These are phyloP conservation scores for Drosophila baimaii DNA, from an alignment of 1,140 invertebrate genomes.

Conservation along the genomic window DNA sequence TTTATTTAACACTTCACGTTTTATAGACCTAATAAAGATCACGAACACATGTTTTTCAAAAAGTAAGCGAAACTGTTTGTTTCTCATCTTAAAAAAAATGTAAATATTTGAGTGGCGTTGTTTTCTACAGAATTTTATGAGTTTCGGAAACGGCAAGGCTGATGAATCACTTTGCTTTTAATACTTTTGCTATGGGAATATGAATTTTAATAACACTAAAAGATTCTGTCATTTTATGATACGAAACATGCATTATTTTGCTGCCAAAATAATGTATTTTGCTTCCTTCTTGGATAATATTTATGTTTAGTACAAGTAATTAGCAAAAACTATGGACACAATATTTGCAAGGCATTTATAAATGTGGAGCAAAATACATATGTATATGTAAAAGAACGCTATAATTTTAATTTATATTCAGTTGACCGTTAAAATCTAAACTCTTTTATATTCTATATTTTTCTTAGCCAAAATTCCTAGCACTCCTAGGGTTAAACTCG, in stretches of 20 bases:
- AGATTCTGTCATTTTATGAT: not conserved
- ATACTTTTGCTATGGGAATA: not conserved
- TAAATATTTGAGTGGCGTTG: not conserved
- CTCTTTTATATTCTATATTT: too few relatives aligned
- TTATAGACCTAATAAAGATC: not conserved
- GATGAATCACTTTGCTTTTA: constrained; percentile 7
- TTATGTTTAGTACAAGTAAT: too few relatives aligned
- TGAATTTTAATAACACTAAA: not conserved
- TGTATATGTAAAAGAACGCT: too few relatives aligned
- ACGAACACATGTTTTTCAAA: not conserved
- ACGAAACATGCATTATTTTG: not conserved
- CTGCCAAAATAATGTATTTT: not conserved
- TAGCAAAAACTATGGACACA: too few relatives aligned
- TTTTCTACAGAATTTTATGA: constrained; percentile 6
- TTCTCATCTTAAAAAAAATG: not conserved
- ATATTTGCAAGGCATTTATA: too few relatives aligned
- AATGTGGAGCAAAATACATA: too few relatives aligned
- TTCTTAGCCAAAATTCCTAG: too few relatives aligned
- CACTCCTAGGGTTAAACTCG: not conserved
- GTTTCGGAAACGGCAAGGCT: not conserved
- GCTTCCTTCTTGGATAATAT: not conserved
- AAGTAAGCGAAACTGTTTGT: not conserved
- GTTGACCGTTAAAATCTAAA: not conserved
- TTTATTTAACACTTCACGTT: not conserved
- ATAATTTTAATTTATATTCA: not conserved